Conservation (phyloP, 2,888 invertebrate genomes). For the Lutraria lutraria region DNA sequence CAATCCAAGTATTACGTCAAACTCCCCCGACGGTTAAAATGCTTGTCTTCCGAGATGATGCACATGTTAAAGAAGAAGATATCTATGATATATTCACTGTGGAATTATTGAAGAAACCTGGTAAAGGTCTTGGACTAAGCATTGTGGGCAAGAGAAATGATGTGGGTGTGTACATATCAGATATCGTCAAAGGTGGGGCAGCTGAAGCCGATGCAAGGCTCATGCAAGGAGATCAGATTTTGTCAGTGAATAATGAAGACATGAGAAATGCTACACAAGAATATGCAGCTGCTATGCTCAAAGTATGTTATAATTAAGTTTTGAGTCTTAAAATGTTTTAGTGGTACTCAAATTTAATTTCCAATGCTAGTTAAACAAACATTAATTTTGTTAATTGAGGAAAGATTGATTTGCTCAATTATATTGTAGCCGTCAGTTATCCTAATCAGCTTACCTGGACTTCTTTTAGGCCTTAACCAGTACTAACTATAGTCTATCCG, state of each 20-base stretch:
- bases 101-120: constrained; percentile 94
- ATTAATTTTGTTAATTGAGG: not conserved
- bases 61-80: constrained; percentile 88
- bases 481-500: too few relatives aligned
- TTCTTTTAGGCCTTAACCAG: too few relatives aligned
- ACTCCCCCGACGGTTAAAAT: constrained; percentile 93
- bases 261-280: constrained; percentile 89
- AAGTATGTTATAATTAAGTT: constrained; percentile 87
- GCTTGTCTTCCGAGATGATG: constrained; percentile 91
- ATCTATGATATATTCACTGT: constrained; percentile 90
- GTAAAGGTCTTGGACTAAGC: constrained; percentile 92
- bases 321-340: not conserved
- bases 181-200: constrained; percentile 95
- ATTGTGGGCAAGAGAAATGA: constrained; percentile 92
- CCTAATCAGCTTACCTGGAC: too few relatives aligned
- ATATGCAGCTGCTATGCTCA: constrained; percentile 95
- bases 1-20: constrained; percentile 91
- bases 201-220: constrained; percentile 95
- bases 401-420: not conserved
- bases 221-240: constrained; percentile 96
- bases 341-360: not conserved
- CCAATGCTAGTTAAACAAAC: not conserved
- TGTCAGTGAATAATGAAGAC: constrained; percentile 95
- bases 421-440: too few relatives aligned
- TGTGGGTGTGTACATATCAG: constrained; percentile 95